Conservation (phyloP, 2,888 invertebrate species). For the Hydriomena furcata region DNA sequence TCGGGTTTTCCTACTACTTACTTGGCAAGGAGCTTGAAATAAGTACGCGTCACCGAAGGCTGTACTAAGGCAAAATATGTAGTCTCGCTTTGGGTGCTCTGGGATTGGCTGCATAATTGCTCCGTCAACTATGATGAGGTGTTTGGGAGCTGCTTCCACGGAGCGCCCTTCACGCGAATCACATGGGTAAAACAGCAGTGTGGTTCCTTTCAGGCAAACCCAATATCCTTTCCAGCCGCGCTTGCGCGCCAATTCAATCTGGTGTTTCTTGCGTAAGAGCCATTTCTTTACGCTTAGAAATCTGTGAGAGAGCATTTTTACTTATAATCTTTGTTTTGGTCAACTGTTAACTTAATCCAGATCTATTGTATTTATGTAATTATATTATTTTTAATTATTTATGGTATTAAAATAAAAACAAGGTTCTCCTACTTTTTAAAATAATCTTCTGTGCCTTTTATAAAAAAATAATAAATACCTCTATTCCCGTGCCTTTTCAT, state of each 20-base stretch:
- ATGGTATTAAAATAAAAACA: no score
- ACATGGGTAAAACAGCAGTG: slow-evolving; percentile 97
- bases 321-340: slow-evolving; percentile 52
- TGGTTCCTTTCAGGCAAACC: slow-evolving; percentile 99
- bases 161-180: slow-evolving; percentile 95
- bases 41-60: slow-evolving; percentile 99
- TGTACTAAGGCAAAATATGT: slow-evolving; percentile 98
- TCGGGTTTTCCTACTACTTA: slow-evolving; percentile 54
- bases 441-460: no score
- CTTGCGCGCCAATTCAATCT: slow-evolving; percentile 97
- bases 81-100: slow-evolving; percentile 98
- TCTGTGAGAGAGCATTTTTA: slow-evolving; percentile 78
- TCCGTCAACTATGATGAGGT: slow-evolving; percentile 97
- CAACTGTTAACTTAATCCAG: no score
- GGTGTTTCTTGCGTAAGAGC: slow-evolving; percentile 97
- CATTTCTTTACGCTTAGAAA: slow-evolving; percentile 99
- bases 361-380: no score
- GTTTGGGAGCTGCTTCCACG: slow-evolving; percentile 96
- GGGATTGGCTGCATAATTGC: slow-evolving; percentile 99
- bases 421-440: no score
- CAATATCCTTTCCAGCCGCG: slow-evolving; percentile 99
- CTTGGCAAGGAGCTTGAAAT: slow-evolving; percentile 95
- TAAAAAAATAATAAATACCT: no score
- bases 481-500: no score
- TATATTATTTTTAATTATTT: no score